Base-by-base conservation (phyloP, 1,140 invertebrate species). In the Lasaia peninsularis region DNA sequence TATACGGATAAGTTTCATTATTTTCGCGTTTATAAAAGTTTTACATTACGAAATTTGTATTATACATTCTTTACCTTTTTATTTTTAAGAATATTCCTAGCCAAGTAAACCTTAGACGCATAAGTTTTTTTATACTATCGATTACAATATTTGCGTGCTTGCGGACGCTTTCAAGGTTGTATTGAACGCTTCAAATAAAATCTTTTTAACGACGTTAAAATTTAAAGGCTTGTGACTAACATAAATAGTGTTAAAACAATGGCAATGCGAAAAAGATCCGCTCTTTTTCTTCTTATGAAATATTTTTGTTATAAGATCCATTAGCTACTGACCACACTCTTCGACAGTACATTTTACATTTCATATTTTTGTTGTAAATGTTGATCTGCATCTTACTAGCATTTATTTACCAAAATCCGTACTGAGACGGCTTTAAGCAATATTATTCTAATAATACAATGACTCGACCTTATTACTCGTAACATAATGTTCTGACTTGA, bases 201-300 rank as follows among this genome's bases (percentile, higher is more conserved):
- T 56, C 55, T 49, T 55, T 63, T 59, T 60, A 51, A 56, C 52
- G 56, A 54, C 44, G 16, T 66, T 49, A 60, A 58, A 58, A 63
- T 35, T 58, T 28, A 58, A 84, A 82, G 78, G 78, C 78, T 85
- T 85, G 79, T 85, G 81, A 80, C 78, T 80, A 81, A 58, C 79
- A 58, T 73, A 69, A 65, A 68, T 58, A 65, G 49, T 74, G 69
- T 58, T 57, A 49, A 28, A 28, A 64, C 56, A 62, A 60, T 55
- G 52, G 62, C 58, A 28, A 56, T 65, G 67, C 68, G 67, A 70
- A 66, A 70, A 55, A 67, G 40, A 37, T 55, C 34, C 14, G 52
- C 14, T 44, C 34, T 28, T 31, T 40, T 40, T 52, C 14, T 28
- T 28, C 24, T 40, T 28, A n/a, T 24, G 28, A 52, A 54, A 24